A percentile compares a stretch with the other conserved stretches of the same genome.
These are phyloP conservation scores for Vulpes lagopus DNA, from an alignment of 2,113 vertebrate genomes.

Conservation along the genomic window DNA sequence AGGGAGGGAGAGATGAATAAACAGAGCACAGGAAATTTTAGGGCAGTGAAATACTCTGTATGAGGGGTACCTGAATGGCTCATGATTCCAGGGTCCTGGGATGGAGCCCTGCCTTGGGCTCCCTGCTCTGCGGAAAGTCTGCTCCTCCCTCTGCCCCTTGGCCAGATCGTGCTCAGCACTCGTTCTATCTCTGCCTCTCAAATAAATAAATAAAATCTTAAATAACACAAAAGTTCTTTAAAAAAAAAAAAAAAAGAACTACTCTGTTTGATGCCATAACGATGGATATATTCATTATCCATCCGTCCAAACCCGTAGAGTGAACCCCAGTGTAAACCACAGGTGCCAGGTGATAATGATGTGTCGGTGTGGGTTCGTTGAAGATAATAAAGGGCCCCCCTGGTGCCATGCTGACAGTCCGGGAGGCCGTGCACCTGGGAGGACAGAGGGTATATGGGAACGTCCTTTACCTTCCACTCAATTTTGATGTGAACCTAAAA, in stretches of 20 bases:
- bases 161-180: no score
- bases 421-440: background rate
- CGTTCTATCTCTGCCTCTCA: no score
- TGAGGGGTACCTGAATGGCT: no score
- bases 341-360: background rate
- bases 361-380: background rate
- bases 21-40: background rate
- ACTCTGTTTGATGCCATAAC: no score
- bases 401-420: background rate
- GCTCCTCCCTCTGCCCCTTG: no score
- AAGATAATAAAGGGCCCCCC: background rate
- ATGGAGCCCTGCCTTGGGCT: no score
- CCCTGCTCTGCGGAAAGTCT: no score
- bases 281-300: background rate
- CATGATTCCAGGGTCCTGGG: no score
- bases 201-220: no score
- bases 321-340: background rate
- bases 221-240: no score
- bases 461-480: background rate
- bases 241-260: background rate
- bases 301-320: background rate
- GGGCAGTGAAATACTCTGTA: background rate
- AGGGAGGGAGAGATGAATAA: accelerated
- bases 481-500: background rate
- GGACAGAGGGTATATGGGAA: background rate